Evolutionary conservation across 2,113 vertebrate genomes (phyloP), one percentile per base, ranked within the genome.

Genomic region (Indicator indicator): DNA sequence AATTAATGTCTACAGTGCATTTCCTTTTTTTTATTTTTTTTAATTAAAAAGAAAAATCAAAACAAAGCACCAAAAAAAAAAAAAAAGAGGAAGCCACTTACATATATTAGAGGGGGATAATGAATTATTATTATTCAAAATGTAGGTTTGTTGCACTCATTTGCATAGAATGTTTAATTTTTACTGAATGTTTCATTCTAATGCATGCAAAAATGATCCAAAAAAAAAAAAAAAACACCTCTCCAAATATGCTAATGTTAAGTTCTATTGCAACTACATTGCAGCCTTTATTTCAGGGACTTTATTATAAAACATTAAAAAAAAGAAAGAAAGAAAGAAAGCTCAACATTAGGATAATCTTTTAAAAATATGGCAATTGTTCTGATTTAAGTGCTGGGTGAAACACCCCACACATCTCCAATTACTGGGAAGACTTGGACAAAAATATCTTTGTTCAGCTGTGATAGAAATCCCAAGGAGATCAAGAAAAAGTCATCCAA

Each of bases 141-240:
- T 90, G 94, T 93, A 91, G 82, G 94, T 89, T 96, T 96, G 97
- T 95, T 97, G 90, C 20, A 83, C 94, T 97, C 86, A 97, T 97
- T 97, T 97, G 95, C 97, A 98, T 97, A 97, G 96, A 97, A 97
- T 97, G 96, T 97, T 97, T 97, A 98, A 98, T 98, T 97, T 97
- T 97, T 97, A 95, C 71, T 85, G 95, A 97, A 94, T 97, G 94
- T 94, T 98, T 98, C 91, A 97, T 96, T 95, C 95, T 97, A 97
- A 97, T 96, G 93, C 83, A 97, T 97, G 96, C 91, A 97, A 96
- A 97, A 98, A 95, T 93, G 93, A 97, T 97, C 88, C 97, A 97
- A 93, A 97, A 97, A 93, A 58, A 55, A 24, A 52, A 24, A 24
- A 50, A 50, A 6, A 12, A 8, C 26, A 42, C 30, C 78, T 96